Percentiles rank a stretch among this genome's conserved stretches.
phyloP scores from a whole-genome alignment of 1,140 invertebrate genomes.

The Monochamus saltuarius region DNA sequence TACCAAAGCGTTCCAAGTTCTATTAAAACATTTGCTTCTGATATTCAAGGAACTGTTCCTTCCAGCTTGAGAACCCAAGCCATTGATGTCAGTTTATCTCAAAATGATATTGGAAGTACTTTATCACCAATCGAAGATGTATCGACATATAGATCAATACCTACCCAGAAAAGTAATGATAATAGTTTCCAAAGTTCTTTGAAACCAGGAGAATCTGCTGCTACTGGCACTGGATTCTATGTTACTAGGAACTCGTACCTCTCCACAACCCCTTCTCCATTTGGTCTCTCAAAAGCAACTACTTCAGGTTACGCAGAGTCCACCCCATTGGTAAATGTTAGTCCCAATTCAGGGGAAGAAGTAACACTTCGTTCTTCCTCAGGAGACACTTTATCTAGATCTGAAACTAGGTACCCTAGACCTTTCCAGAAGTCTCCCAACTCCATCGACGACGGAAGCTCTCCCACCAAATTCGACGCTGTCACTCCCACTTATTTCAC shows the following conservation, averaged over 20 bases:
- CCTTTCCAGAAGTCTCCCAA: constrained; percentile 29
- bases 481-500: constrained; percentile 19
- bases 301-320: not conserved
- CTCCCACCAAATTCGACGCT: constrained; percentile 10
- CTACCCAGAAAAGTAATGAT: too few relatives aligned
- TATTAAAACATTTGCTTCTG: constrained; percentile 2
- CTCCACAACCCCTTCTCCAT: not conserved
- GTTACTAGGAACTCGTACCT: constrained; percentile 27
- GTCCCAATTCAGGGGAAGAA: constrained; percentile 5
- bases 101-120: too few relatives aligned
- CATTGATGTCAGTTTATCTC: too few relatives aligned
- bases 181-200: too few relatives aligned
- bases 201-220: not conserved
- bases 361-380: constrained; percentile 24
- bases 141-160: too few relatives aligned
- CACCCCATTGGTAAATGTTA: not conserved
- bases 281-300: not conserved
- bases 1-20: not conserved
- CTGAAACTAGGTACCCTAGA: constrained; percentile 36
- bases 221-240: constrained; percentile 25
- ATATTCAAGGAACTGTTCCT: not conserved
- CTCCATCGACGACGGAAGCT: not conserved
- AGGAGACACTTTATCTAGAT: constrained; percentile 30
- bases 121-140: too few relatives aligned
- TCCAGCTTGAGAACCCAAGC: not conserved